phyloP scores from a whole-genome alignment of 2,113 vertebrate genomes.

The Gracilinanus agilis region DNA sequence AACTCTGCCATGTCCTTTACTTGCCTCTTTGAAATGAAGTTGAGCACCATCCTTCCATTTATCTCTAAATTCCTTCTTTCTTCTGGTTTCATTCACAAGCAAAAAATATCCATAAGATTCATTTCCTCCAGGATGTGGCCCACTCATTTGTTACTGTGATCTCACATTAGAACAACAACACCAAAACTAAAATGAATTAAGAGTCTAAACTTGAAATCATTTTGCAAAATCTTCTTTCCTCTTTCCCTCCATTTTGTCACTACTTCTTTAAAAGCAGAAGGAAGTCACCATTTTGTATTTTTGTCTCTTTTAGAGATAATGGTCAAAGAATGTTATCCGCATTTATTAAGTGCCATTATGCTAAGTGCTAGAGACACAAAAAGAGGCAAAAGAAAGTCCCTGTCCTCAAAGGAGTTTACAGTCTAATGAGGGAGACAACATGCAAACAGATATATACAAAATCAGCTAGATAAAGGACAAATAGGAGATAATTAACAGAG shows the following conservation, averaged over 20 bases:
- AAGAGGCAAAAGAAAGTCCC: not conserved
- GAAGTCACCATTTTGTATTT: not conserved
- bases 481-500: not conserved
- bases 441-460: not conserved
- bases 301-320: not conserved
- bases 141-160: not conserved
- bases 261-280: not conserved
- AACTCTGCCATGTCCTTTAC: not conserved
- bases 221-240: not conserved
- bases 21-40: not conserved
- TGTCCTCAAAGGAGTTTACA: not conserved
- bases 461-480: not conserved
- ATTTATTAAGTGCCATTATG: not conserved
- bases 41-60: not conserved
- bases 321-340: not conserved
- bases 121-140: not conserved
- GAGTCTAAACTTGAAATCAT: not conserved
- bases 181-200: not conserved
- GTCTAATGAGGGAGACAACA: not conserved
- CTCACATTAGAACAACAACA: not conserved
- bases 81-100: not conserved
- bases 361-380: not conserved
- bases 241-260: not conserved
- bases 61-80: not conserved
- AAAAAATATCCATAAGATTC: not conserved